Conservation (phyloP, 2,888 invertebrate species). For the Lissocephala sabroskyi region DNA sequence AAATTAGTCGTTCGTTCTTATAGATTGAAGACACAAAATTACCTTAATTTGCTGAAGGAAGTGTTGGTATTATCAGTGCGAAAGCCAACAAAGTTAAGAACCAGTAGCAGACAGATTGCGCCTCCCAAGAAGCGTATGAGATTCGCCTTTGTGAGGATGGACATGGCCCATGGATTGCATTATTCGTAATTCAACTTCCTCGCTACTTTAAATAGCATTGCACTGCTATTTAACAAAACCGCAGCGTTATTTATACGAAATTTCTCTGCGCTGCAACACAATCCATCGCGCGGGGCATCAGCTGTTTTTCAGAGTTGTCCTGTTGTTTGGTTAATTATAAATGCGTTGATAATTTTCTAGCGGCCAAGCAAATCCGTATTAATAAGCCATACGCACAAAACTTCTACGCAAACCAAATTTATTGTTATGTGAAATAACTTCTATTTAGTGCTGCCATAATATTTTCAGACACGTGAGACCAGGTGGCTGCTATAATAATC, state of each 20-base stretch:
- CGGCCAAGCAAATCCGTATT: too few species aligned
- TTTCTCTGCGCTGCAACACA: background rate
- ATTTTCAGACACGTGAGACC: too few species aligned
- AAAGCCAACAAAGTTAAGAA: constrained; percentile 66
- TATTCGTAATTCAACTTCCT: constrained; percentile 28
- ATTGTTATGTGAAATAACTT: too few species aligned
- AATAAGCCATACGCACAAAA: too few species aligned
- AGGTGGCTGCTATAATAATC: too few species aligned
- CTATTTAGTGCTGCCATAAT: too few species aligned
- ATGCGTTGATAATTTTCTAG: too few species aligned
- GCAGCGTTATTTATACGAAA: too few species aligned
- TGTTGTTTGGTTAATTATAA: too few species aligned
- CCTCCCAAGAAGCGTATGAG: constrained; percentile 51
- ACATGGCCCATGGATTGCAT: constrained; percentile 57
- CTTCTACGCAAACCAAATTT: too few species aligned
- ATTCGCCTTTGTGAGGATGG: constrained; percentile 52
- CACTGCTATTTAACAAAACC: constrained; percentile 23
- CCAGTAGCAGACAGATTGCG: constrained; percentile 63
- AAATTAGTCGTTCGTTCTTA: background rate
- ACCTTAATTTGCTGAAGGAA: constrained; percentile 67
- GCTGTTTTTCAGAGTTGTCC: too few species aligned
- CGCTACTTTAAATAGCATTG: constrained; percentile 32
- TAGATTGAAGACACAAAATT: constrained; percentile 10
- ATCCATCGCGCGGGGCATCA: too few species aligned
- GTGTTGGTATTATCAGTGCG: constrained; percentile 48